Evolutionary conservation across 2,113 vertebrate genomes (phyloP).

Genomic region (Dasyprocta punctata): DNA sequence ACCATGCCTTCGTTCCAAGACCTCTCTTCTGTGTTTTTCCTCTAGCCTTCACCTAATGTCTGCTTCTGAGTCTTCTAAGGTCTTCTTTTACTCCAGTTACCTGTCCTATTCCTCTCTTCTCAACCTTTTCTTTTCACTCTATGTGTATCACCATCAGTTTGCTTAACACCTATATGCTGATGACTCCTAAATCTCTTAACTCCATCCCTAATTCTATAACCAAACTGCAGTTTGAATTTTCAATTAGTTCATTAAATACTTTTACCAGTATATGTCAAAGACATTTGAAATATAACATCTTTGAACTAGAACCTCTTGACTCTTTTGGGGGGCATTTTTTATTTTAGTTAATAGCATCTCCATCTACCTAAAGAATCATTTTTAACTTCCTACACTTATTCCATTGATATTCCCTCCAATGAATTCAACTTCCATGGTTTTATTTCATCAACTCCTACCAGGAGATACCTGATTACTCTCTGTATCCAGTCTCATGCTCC

Average conservation of each 20-base stretch:
- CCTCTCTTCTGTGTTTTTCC: background rate
- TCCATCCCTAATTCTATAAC: background rate
- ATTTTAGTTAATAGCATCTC: background rate
- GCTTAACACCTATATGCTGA: background rate
- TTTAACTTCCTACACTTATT: background rate
- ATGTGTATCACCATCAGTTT: background rate
- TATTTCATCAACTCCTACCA: conserved; percentile 16
- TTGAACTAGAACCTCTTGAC: background rate
- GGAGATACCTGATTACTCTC: background rate
- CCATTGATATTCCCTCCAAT: background rate
- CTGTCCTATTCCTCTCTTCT: background rate
- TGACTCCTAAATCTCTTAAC: conserved; percentile 5
- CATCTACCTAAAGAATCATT: background rate
- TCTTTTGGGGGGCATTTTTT: background rate
- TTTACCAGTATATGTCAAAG: conserved; percentile 14
- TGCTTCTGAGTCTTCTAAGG: background rate
- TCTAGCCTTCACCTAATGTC: background rate
- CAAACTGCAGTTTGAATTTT: conserved; percentile 5
- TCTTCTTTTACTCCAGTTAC: conserved; percentile 15
- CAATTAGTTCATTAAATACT: background rate
- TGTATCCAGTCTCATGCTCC: background rate
- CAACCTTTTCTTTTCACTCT: background rate
- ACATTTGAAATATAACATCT: background rate
- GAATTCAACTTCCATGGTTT: background rate
- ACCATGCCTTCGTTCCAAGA: background rate